These are phyloP conservation scores for Neosalanx taihuensis DNA, from an alignment of 2,797 vertebrate species.

Conservation along the genomic window DNA sequence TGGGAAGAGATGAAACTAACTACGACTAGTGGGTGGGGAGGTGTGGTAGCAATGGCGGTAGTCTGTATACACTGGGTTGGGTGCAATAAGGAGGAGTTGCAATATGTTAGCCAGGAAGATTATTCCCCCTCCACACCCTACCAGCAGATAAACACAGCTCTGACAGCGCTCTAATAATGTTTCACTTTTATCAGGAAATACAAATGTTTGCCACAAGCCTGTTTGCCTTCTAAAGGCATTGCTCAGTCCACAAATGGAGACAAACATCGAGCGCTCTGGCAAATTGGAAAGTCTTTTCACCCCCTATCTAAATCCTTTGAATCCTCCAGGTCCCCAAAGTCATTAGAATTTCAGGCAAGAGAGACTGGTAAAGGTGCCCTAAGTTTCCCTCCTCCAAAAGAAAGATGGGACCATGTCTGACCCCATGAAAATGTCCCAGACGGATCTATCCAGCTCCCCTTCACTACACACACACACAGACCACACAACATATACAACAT, in stretches of 20 bases:
- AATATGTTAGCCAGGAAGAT: slow-evolving; percentile 75
- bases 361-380: slow-evolving; percentile 63
- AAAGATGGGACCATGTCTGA: slow-evolving; percentile 57
- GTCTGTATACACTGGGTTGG: not conserved
- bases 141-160: slow-evolving; percentile 57
- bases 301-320: slow-evolving; percentile 75
- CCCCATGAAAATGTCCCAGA: slow-evolving; percentile 62
- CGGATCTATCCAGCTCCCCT: slow-evolving; percentile 58
- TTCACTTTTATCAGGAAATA: slow-evolving; percentile 75
- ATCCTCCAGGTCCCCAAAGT: slow-evolving; percentile 83
- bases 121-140: slow-evolving; percentile 56
- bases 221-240: slow-evolving; percentile 66
- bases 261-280: slow-evolving; percentile 78
- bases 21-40: not conserved
- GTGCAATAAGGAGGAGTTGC: slow-evolving; percentile 44
- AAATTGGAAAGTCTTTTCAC: slow-evolving; percentile 75
- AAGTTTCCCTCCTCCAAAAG: slow-evolving; percentile 67
- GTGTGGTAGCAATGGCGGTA: not conserved
- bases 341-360: slow-evolving; percentile 78
- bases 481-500: slow-evolving; percentile 24
- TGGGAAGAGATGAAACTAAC: too few species aligned
- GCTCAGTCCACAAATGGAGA: slow-evolving; percentile 64
- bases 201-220: slow-evolving; percentile 69
- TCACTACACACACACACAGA: slow-evolving; percentile 34
- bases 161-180: slow-evolving; percentile 75